Evolutionary conservation across 1,140 invertebrate species (phyloP), one percentile per base, ranked within the genome.

Genomic region (Drosophila sulfurigaster): DNA sequence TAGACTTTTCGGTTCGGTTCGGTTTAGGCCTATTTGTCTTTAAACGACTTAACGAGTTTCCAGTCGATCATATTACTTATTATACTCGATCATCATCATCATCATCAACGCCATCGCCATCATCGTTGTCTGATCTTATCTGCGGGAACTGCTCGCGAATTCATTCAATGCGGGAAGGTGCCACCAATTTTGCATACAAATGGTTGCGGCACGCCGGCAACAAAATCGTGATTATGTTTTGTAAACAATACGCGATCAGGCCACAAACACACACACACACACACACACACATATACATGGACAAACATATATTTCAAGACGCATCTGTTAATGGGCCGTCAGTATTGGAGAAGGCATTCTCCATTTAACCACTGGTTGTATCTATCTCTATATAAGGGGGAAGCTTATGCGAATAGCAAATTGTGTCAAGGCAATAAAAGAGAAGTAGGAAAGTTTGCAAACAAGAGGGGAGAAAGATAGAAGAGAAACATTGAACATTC

Each of bases 171-270:
- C 38, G 28, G 10, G 35, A 35, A 20, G 32, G 10, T 46, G 20
- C 59, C 20, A 57, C 52, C 49, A 56, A 38, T 41, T 57, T 57
- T 65, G 51, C 51, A 71, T 71, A 57, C 68, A 41, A 65, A 71
- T 71, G 43, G 52, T 7, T 20, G 15, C 32, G 16, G 32, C 49
- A 35, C 30, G 59, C 8, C 52, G 52, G 41, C 5, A n/a, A 30
- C 38, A 13, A 28, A 41, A 65, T 71, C 68, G 59, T 71, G 59
- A 64, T 46, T 48, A 54, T 54, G 30, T 38, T 71, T 56, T 8
- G 41, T 48, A 63, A 56, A 13, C 49, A 45, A 60, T 32, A 35
- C 13, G 46, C 13, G 59, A 54, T 64, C 16, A 15, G 3, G 0
- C 51, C 15, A 25, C 20, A 25, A 3, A 25, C 20, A 25, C 20